Base-by-base conservation (phyloP, 2,888 invertebrate species). In the Petrolisthes manimaculis region DNA sequence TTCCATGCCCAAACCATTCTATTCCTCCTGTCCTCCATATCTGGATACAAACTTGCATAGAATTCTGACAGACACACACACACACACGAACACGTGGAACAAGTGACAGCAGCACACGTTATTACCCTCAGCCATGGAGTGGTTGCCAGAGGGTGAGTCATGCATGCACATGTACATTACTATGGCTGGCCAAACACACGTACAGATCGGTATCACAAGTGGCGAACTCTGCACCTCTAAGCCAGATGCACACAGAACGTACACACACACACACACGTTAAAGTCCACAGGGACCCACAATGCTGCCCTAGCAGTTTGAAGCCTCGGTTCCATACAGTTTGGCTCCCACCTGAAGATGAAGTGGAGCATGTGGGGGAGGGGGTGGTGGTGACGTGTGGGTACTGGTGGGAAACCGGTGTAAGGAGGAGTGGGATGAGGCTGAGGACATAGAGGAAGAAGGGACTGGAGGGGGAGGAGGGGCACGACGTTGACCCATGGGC, bases 301-400 rank as follows among this genome's bases (percentile, higher is more conserved):
- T 69, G 61, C 37, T 5, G n/a, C 79, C 84, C 88, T 90, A 91
- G 89, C 91, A 91, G 85, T 91, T 86, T 5, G 91, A 90, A 5
- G 91, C 89, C 83, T 91, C 91, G 14, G 91, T 86, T 51, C 91
- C 89, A 55, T 89, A 91, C 67, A 91, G 54, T 80, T 91, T 91
- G 51, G 77, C 77, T 51, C 85, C 89, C 84, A 91, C 85, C 78
- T 91, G 91, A 51, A 89, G 83, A 61, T 91, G 91, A 54, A 91
- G 69, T 24, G 91, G 91, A 54, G 91, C 91, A 55, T 91, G 91
- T 37, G 91, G 91, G 86, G 89, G n/a, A 89, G 91, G 14, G 89
- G 89, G 4, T 89, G 84, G 84, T 61, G 81, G 56, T 12, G 86
- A 78, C 86, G 83, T 86, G 61, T 88, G 86, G 67, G 67, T 61